Base-by-base conservation (phyloP, 2,888 invertebrate species). In the Hemicrepidius hirtus region DNA sequence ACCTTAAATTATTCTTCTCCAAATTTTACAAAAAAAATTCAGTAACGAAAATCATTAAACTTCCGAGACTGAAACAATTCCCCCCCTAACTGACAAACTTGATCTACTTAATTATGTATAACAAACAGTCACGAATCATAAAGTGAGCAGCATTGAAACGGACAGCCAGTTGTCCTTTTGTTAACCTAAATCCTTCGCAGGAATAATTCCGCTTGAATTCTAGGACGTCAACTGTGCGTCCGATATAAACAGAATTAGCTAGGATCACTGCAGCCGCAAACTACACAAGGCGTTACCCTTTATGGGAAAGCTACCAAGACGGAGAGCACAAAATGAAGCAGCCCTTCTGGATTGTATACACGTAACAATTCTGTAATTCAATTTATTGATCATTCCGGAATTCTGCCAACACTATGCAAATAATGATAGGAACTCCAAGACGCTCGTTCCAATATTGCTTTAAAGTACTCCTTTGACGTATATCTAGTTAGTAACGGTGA, bases 191-290 rank as follows among this genome's bases (percentile, higher is more conserved):
- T 63, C 46, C 63, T n/a, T 28, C 13, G 24, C 46, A 28, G 46
- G 63, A 63, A 63, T 63, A 46, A 63, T 63, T n/a, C 21, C 46
- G 46, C 63, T 41, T n/a, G 6, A 46, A 46, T 32, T 12, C 28
- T 53, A 28, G n/a, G 32, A 63, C 46, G 46, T 63, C 63, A 63
- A 63, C 63, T 44, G 63, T 63, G 44, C 46, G 46, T 63, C 46
- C 46, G 46, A 46, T 40, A 63, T 46, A 32, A 63, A 28, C 46
- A 18, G 46, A 44, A 63, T 63, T 63, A 63, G 46, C 46, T 28
- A 12, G 46, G 46, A 63, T 63, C 46, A 63, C 63, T 12, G 12
- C 32, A 46, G 46, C 44, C 63, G 16, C 32, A 63, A 44, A 46
- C 46, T 32, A 20, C 46, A 46, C 24, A 32, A 16, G 53, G 53